Conservation (phyloP, 1,140 invertebrate genomes). For the Zaprionus gabonicus region DNA sequence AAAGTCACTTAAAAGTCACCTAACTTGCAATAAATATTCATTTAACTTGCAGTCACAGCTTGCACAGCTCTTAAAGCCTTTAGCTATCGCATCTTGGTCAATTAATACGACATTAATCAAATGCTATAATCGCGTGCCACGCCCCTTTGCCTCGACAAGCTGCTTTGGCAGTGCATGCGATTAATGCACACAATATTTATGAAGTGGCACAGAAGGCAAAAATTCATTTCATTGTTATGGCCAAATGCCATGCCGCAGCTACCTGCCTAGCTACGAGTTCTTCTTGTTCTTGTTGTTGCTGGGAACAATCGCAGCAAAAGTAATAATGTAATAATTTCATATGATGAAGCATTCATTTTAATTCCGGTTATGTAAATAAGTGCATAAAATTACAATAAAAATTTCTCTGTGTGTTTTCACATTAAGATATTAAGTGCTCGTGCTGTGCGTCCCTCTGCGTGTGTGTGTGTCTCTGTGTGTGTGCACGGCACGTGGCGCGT, state of each 20-base stretch:
- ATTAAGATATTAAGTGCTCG: slow-evolving; percentile 71
- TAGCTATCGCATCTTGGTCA: not conserved
- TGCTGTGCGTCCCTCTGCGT: not conserved
- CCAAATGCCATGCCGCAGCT: slow-evolving; percentile 40
- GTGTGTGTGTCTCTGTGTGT: not conserved
- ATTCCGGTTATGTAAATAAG: slow-evolving; percentile 79
- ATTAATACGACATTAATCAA: slow-evolving; percentile 4
- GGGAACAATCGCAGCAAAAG: slow-evolving; percentile 46
- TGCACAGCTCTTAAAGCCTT: not conserved
- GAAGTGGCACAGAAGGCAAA: slow-evolving; percentile 47
- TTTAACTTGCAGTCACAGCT: not conserved
- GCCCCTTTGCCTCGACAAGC: not conserved
- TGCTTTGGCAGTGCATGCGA: not conserved
- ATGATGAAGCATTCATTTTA: slow-evolving; percentile 75
- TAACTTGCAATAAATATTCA: not conserved
- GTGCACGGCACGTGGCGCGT: slow-evolving; percentile 2
- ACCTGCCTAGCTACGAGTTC: not conserved
- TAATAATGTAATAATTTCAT: slow-evolving; percentile 78
- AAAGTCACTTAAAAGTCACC: not conserved
- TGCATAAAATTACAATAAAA: slow-evolving; percentile 79
- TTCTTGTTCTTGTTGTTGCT: slow-evolving; percentile 16
- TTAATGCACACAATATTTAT: slow-evolving; percentile 75
- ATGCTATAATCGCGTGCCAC: not conserved
- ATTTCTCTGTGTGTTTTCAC: slow-evolving; percentile 35
- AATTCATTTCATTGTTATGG: slow-evolving; percentile 51